A percentile compares a stretch with the other conserved stretches of the same genome.
phyloP scores from a whole-genome alignment of 23 tunicate genomes.

The Botrylloides violaceus region DNA sequence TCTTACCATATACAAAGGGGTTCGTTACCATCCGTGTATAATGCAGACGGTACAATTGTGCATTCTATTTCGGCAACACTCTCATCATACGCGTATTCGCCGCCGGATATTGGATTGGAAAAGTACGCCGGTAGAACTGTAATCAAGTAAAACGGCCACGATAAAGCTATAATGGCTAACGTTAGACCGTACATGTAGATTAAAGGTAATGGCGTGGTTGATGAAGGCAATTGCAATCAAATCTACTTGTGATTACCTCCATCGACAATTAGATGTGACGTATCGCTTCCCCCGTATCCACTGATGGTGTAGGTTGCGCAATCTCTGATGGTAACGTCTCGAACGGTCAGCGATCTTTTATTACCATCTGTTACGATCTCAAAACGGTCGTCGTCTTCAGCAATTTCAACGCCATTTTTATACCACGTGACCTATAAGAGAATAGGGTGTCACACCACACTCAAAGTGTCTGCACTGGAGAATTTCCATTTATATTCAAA shows the following conservation, averaged over 20 bases:
- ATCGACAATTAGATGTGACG: constrained; percentile 70
- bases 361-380: constrained; percentile 60
- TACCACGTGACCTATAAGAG: constrained; percentile 53
- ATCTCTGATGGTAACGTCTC: constrained; percentile 53
- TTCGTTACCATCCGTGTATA: constrained; percentile 42
- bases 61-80: constrained; percentile 57
- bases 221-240: no score
- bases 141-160: constrained; percentile 14
- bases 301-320: constrained; percentile 55
- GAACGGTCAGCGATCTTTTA: constrained; percentile 56
- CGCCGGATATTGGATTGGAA: constrained; percentile 27
- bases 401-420: constrained; percentile 44
- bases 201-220: no score
- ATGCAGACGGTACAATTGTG: constrained; percentile 48
- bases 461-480: neutral
- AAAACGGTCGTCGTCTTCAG: constrained; percentile 36
- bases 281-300: constrained; percentile 63
- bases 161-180: no score
- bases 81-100: constrained; percentile 48
- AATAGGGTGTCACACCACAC: neutral
- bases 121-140: constrained; percentile 83
- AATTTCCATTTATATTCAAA: neutral
- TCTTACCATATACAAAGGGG: constrained; percentile 27
- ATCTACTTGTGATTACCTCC: no score
- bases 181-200: no score